Conservation (phyloP, 2,113 vertebrate species). For the Sylvilagus bachmani region DNA sequence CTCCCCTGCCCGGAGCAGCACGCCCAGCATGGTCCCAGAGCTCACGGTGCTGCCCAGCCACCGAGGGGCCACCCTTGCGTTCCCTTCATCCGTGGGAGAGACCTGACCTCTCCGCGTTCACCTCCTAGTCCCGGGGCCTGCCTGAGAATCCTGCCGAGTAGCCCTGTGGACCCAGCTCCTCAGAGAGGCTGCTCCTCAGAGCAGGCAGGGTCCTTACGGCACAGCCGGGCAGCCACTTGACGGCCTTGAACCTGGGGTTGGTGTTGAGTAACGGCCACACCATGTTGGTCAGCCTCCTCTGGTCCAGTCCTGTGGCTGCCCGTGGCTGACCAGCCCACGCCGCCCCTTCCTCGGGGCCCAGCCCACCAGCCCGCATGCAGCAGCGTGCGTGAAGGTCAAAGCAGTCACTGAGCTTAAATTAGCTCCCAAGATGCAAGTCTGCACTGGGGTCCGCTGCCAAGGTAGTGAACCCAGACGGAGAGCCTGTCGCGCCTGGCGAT, state of each 20-base stretch:
- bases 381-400: constrained; percentile 53
- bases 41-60: neutral
- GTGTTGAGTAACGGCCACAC: too few species aligned
- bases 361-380: too few species aligned
- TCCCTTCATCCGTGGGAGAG: neutral
- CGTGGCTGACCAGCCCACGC: neutral
- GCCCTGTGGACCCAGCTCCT: neutral
- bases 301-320: accelerated
- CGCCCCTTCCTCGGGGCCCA: neutral
- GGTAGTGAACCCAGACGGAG: neutral
- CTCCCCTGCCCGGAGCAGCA: neutral
- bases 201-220: neutral
- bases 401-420: constrained; percentile 55
- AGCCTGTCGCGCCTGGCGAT: neutral
- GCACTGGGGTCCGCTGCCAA: neutral
- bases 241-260: too few species aligned
- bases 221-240: too few species aligned
- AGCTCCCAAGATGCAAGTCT: constrained; percentile 52
- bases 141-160: too few species aligned
- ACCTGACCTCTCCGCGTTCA: neutral
- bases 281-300: accelerated
- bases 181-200: neutral
- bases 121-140: too few species aligned
- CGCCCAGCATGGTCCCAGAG: accelerated
- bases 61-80: too few species aligned